These are phyloP conservation scores for Drosophila insularis DNA, from an alignment of 1,140 invertebrate genomes.

Conservation along the genomic window DNA sequence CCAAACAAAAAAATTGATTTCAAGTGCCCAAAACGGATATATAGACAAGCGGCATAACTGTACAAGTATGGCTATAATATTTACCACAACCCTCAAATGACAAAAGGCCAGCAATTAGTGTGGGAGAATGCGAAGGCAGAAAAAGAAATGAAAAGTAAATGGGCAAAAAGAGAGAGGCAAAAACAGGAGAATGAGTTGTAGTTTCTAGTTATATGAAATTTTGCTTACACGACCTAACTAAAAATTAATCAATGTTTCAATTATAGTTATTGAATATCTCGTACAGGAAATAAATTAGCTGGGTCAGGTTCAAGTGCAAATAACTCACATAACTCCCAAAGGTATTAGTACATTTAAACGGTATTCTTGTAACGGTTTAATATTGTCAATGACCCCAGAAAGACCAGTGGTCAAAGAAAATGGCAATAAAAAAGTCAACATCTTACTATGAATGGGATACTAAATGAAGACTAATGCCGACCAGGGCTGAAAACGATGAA, in stretches of 20 bases:
- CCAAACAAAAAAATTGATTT: slow-evolving; percentile 21
- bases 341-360: background rate
- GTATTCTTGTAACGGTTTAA: background rate
- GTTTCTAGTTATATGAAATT: too few relatives aligned
- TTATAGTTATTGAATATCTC: too few relatives aligned
- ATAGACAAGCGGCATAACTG: background rate
- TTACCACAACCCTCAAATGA: background rate
- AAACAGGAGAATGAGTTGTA: background rate
- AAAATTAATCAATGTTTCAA: too few relatives aligned
- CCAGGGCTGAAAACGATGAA: background rate
- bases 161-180: background rate
- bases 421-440: background rate
- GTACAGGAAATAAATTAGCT: too few relatives aligned
- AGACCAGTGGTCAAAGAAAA: background rate
- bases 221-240: too few relatives aligned
- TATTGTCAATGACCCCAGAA: background rate
- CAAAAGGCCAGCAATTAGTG: slow-evolving; percentile 6
- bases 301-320: too few relatives aligned
- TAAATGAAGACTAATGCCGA: background rate
- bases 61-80: background rate
- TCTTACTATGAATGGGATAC: background rate
- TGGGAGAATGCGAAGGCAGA: background rate
- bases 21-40: slow-evolving; percentile 2
- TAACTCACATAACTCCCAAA: too few relatives aligned
- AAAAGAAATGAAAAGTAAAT: background rate